Evolutionary conservation across 2,113 vertebrate genomes (phyloP), one percentile per base, ranked within the genome.

Genomic region (Caretta caretta): DNA sequence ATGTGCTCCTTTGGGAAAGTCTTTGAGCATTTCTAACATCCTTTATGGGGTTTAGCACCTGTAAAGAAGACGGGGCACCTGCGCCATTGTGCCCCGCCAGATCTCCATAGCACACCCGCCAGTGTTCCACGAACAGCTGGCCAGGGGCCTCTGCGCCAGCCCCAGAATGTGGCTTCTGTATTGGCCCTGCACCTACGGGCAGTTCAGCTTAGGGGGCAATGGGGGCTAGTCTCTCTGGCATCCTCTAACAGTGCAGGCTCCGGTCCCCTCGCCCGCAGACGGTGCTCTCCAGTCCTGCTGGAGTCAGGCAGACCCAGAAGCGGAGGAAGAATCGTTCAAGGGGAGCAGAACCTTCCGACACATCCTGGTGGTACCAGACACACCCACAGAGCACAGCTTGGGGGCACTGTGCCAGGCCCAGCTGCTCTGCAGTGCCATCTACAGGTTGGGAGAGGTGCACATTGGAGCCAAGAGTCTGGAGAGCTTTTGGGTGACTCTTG

Each of bases 191-290:
- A n/a, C 31, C 16, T 35, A 72, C 5, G 17, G 20, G 65, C n/a
- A 38, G 65, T 17, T 72, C 35, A 72, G 65, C n/a, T 72, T 9
- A 72, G 65, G 17, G 31, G 16, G 31, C 13, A 31, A 65, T 65
- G 27, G 31, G n/a, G 35, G 65, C 65, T 38, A 19, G 13, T 35
- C 8, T 19, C 35, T 69, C 35, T 16, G 6, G 14, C 14, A 31
- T 16, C 65, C 65, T n/a, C 31, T 69, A 14, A 14, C 62, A 69
- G 14, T 13, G 12, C 62, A 9, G 35, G 29, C 13, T 38, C 35
- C 19, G n/a, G 9, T 29, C 9, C n/a, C n/a, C 10, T n/a, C 3
- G n/a, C 19, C n/a, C 2, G 4, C 19, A 72, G 17, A 5, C n/a
- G 5, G n/a, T 8, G 19, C 65, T n/a, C 35, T n/a, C 13, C 62